A percentile compares a stretch with the other conserved stretches of the same genome.
Evolutionary conservation across 2,888 invertebrate species (phyloP).

Genomic region (Leptogaster cylindrica): DNA sequence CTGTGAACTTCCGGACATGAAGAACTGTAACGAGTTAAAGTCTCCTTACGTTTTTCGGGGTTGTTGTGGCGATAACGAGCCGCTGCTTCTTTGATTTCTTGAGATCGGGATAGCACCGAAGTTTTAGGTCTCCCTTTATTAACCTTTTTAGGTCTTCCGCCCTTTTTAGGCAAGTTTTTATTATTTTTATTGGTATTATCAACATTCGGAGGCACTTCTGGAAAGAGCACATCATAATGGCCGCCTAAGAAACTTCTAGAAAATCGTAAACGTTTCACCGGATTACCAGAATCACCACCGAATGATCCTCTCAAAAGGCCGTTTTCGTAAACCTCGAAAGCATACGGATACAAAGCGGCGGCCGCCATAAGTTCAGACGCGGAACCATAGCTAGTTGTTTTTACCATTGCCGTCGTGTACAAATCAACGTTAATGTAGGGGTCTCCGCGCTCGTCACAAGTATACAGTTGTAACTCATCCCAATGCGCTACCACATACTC

Average conservation of each 20-base stretch:
- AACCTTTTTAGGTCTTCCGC: constrained; percentile 9
- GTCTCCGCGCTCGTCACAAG: constrained; percentile 10
- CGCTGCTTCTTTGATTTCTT: constrained; percentile 10
- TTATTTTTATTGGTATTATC: constrained; percentile 6
- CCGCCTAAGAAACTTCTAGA: constrained; percentile 1
- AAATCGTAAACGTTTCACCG: constrained; percentile 1
- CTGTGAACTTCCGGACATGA: neutral
- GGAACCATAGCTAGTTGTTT: constrained; percentile 2
- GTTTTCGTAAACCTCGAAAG: constrained; percentile 9
- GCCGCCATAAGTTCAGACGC: constrained; percentile 10
- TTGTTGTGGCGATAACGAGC: neutral
- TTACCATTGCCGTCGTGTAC: constrained; percentile 10
- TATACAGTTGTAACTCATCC: constrained; percentile 9
- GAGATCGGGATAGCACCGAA: neutral
- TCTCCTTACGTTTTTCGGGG: neutral
- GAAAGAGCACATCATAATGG: constrained; percentile 5
- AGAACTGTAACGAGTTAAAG: neutral
- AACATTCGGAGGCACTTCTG: neutral
- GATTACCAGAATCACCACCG: constrained; percentile 8
- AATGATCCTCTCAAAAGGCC: constrained; percentile 14
- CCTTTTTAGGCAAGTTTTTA: constrained; percentile 7
- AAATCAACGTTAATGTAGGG: neutral
- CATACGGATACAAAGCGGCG: constrained; percentile 11
- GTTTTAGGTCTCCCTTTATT: constrained; percentile 5
- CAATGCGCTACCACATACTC: constrained; percentile 9